phyloP scores from a whole-genome alignment of 2,797 vertebrate genomes.

The Lithobates pipiens region DNA sequence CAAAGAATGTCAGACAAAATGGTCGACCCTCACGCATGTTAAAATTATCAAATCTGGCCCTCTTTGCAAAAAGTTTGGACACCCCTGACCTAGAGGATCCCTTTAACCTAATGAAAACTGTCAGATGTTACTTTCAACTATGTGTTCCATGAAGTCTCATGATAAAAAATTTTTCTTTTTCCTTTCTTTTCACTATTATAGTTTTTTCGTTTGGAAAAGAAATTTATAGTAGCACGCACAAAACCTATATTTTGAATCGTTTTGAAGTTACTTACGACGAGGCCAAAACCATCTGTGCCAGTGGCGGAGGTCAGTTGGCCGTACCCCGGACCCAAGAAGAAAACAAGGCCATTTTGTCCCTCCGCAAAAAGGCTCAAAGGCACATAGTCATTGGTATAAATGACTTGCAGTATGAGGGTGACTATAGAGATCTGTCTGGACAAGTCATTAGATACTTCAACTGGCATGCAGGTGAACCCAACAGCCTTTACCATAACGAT shows the following conservation, averaged over 20 bases:
- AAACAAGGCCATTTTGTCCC: background rate
- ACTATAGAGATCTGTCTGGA: conserved; percentile 8
- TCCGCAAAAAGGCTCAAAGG: conserved; percentile 1
- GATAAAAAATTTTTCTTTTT: no score
- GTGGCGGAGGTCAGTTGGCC: conserved; percentile 66
- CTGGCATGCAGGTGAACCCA: conserved; percentile 61
- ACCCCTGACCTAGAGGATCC: no score
- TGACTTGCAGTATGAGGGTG: background rate
- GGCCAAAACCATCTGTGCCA: conserved; percentile 52
- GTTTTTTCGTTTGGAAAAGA: background rate
- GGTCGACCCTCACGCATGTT: no score
- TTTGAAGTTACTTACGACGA: conserved; percentile 56
- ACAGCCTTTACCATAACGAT: conserved; percentile 37
- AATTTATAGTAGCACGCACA: conserved; percentile 59
- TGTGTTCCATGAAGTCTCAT: no score
- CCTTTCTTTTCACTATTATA: background rate
- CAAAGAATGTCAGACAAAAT: no score
- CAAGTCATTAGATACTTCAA: background rate
- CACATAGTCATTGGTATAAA: conserved; percentile 15
- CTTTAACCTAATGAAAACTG: no score
- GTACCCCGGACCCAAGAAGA: conserved; percentile 64
- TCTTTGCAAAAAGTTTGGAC: no score
- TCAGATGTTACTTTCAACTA: no score
- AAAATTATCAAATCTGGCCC: no score
- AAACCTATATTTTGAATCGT: conserved; percentile 64